These are phyloP conservation scores for Vidua macroura DNA, from an alignment of 2,113 vertebrate genomes.

Conservation along the genomic window DNA sequence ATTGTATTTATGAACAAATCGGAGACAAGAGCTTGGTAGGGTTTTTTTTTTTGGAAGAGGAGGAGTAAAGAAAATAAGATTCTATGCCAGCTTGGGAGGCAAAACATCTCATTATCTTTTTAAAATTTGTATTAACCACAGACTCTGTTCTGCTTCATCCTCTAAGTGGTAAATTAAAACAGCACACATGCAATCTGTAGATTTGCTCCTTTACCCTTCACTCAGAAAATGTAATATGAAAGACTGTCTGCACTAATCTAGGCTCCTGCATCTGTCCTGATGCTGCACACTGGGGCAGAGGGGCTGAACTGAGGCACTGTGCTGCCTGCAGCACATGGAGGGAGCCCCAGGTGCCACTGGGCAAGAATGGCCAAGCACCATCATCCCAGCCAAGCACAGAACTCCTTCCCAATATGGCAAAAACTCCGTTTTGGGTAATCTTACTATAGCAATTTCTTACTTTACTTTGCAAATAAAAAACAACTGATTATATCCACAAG, in stretches of 20 bases:
- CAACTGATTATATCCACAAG: neutral
- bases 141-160: neutral
- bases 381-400: neutral
- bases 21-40: neutral
- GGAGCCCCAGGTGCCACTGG: neutral
- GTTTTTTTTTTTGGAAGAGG: neutral
- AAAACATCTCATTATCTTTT: neutral
- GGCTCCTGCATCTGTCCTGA: neutral
- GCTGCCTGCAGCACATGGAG: accelerated
- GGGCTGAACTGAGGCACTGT: accelerated
- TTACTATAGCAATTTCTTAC: neutral
- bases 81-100: neutral
- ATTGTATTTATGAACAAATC: constrained; percentile 27
- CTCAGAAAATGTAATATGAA: neutral
- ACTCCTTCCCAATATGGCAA: neutral
- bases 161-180: neutral
- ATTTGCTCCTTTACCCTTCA: neutral
- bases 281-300: neutral
- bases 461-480: neutral
- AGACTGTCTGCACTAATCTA: neutral
- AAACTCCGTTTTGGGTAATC: neutral
- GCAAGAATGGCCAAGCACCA: accelerated
- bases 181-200: neutral
- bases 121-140: neutral
- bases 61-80: neutral